Evolutionary conservation across 2,888 invertebrate species (phyloP).

Genomic region (Scrobipalpa atriplicella): DNA sequence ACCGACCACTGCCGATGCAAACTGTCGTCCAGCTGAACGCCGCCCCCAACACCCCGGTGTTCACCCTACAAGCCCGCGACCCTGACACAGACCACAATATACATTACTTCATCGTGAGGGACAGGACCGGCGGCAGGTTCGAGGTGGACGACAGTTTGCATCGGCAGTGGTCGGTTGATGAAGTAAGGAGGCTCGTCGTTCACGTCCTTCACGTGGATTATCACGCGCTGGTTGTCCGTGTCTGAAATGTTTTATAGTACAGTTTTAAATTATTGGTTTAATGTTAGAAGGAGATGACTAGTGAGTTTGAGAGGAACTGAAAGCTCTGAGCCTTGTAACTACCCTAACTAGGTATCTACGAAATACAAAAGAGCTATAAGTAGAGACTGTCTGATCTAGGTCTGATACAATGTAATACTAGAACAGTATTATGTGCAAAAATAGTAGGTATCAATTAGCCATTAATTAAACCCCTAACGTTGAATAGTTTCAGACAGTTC

Average conservation of each 20-base stretch:
- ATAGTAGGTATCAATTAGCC: no score
- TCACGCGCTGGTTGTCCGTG: constrained; percentile 97
- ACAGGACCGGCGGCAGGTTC: constrained; percentile 91
- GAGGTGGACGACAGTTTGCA: constrained; percentile 98
- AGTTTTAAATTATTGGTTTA: background rate
- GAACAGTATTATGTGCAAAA: no score
- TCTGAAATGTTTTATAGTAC: constrained; percentile 82
- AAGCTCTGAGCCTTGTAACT: constrained; percentile 37
- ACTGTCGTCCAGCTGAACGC: constrained; percentile 98
- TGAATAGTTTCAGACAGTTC: background rate
- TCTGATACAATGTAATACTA: no score
- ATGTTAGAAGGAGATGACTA: background rate
- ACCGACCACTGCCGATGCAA: constrained; percentile 98
- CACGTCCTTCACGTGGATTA: constrained; percentile 96
- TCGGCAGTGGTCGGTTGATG: constrained; percentile 97
- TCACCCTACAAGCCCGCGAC: constrained; percentile 98
- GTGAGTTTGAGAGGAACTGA: constrained; percentile 37
- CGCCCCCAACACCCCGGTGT: constrained; percentile 97
- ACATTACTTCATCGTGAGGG: constrained; percentile 97
- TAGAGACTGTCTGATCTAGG: constrained; percentile 29
- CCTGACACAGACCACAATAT: constrained; percentile 98
- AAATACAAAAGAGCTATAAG: no score
- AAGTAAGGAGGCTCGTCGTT: constrained; percentile 99
- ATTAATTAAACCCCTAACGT: background rate
- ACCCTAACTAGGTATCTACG: background rate